Evolutionary conservation across 1,140 invertebrate genomes (phyloP).

Genomic region (Drosophila littoralis): DNA sequence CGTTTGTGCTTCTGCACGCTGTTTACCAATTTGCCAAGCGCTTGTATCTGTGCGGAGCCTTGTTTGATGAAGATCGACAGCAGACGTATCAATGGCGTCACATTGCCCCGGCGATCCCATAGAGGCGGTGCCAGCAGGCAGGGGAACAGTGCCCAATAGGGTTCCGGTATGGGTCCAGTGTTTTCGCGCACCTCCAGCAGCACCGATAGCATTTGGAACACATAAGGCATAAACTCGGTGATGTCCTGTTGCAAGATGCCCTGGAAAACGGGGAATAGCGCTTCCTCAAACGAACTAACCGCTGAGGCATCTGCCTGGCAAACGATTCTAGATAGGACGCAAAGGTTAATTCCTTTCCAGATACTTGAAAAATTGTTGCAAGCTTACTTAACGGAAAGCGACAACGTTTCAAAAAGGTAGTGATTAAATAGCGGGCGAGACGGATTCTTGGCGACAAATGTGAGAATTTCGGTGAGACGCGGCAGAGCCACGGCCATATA

Average conservation of each 20-base stretch:
- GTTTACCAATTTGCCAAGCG: constrained; percentile 88
- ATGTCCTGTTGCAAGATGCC: constrained; percentile 96
- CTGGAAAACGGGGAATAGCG: constrained; percentile 96
- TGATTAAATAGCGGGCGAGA: constrained; percentile 99
- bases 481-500: constrained; percentile 91
- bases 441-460: constrained; percentile 96
- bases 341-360: background rate
- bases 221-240: constrained; percentile 98
- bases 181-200: constrained; percentile 92
- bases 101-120: constrained; percentile 96
- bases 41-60: constrained; percentile 90
- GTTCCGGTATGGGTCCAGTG: constrained; percentile 87
- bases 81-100: constrained; percentile 94
- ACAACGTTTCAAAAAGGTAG: constrained; percentile 97
- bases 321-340: constrained; percentile 86
- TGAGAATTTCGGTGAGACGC: constrained; percentile 93
- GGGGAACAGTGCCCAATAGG: constrained; percentile 95
- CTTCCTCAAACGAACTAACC: constrained; percentile 95
- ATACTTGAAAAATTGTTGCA: constrained; percentile 1
- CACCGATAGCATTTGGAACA: constrained; percentile 97
- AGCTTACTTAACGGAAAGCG: constrained; percentile 90
- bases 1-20: background rate
- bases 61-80: constrained; percentile 93
- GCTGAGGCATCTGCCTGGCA: constrained; percentile 92
- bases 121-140: constrained; percentile 94